These are phyloP conservation scores for Cotesia vestalis DNA, from an alignment of 1,140 invertebrate genomes.

Conservation along the genomic window DNA sequence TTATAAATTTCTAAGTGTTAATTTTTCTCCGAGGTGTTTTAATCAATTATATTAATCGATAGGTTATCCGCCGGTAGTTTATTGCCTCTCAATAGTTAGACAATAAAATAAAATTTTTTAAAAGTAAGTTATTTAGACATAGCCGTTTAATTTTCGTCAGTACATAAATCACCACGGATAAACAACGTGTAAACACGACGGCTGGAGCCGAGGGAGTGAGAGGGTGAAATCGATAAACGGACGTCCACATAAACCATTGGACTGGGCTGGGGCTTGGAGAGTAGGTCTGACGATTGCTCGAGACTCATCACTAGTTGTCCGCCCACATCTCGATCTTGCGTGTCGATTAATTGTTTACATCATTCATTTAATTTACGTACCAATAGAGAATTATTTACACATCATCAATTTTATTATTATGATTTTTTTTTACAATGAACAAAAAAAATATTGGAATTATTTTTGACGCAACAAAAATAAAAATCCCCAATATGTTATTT, in stretches of 20 bases:
- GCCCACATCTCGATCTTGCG: slow-evolving; percentile 5
- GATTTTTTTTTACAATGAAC: neutral
- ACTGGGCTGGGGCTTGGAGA: neutral
- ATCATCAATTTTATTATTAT: neutral
- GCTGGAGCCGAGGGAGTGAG: slow-evolving; percentile 2
- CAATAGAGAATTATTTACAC: neutral
- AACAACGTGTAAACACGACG: slow-evolving; percentile 40
- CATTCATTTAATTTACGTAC: no score
- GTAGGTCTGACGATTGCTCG: slow-evolving; percentile 17
- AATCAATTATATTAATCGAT: no score
- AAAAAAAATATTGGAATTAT: no score
- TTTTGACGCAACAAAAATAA: no score
- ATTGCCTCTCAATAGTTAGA: neutral
- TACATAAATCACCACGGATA: slow-evolving; percentile 38
- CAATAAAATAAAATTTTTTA: neutral
- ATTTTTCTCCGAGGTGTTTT: no score
- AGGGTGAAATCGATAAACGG: slow-evolving; percentile 26
- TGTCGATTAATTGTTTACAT: neutral
- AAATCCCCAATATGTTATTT: no score
- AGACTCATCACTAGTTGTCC: neutral
- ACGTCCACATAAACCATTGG: neutral
- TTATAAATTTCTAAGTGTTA: no score
- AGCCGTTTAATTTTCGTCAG: neutral
- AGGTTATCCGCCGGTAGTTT: no score
- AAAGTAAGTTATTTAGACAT: neutral